Percentiles rank a stretch among this genome's conserved stretches.
Evolutionary conservation across 2,113 vertebrate genomes (phyloP).

Genomic region (Syrmaticus mikado): DNA sequence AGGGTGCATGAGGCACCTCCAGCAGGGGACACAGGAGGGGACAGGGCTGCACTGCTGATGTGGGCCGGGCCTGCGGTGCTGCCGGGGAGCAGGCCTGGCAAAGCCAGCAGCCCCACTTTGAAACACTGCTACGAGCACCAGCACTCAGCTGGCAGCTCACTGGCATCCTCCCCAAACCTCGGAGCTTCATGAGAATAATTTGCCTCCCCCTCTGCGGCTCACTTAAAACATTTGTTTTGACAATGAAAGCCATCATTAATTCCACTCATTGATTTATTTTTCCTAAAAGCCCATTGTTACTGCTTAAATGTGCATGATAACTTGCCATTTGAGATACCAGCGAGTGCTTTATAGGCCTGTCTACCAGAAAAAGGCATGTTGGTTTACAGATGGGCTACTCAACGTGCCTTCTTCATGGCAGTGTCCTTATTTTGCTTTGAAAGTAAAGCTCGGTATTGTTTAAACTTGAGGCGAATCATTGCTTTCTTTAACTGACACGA

Average conservation of each 20-base stretch:
- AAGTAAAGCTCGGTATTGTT: not conserved
- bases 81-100: too few species aligned
- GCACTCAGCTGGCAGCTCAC: not conserved
- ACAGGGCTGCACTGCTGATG: not conserved
- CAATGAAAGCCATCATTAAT: conserved; percentile 12
- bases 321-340: conserved; percentile 33
- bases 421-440: conserved; percentile 43
- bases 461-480: not conserved
- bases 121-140: not conserved
- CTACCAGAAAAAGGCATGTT: not conserved
- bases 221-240: conserved; percentile 29
- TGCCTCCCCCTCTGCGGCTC: not conserved
- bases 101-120: not conserved
- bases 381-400: conserved; percentile 3
- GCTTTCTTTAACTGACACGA: not conserved
- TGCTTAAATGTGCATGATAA: conserved; percentile 7
- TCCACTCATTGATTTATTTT: conserved; percentile 41
- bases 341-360: not conserved
- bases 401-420: not conserved
- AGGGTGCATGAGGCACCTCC: not conserved
- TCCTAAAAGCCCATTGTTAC: conserved; percentile 49
- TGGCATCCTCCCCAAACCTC: not conserved
- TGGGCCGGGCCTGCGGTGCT: not conserved
- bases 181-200: conserved; percentile 20
- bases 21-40: not conserved